These are phyloP conservation scores for Noturus placidus DNA, from an alignment of 2,113 vertebrate genomes.

Conservation along the genomic window DNA sequence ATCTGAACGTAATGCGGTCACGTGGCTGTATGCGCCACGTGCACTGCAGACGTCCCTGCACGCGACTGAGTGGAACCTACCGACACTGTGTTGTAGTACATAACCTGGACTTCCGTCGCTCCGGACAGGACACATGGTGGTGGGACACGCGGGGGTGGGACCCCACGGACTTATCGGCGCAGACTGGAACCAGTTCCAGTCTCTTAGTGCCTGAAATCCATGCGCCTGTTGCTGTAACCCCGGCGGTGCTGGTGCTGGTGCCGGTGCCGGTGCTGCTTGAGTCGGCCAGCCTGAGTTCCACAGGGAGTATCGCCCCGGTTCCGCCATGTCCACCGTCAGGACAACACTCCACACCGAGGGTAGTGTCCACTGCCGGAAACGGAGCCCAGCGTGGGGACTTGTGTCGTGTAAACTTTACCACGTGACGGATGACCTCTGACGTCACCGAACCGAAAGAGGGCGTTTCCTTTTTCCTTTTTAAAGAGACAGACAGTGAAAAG, in stretches of 20 bases:
- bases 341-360: no score
- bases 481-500: no score
- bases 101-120: not conserved
- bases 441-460: not conserved
- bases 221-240: constrained; percentile 40
- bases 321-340: constrained; percentile 56
- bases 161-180: constrained; percentile 25
- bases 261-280: constrained; percentile 16
- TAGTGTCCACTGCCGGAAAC: no score
- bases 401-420: not conserved
- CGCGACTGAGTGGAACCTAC: not conserved
- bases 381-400: not conserved
- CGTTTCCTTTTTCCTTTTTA: not conserved
- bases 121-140: not conserved
- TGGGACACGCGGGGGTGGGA: not conserved
- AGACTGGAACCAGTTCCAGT: constrained; percentile 42
- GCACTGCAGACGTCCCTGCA: not conserved
- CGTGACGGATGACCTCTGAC: not conserved
- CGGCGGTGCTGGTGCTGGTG: constrained; percentile 38
- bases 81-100: not conserved
- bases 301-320: constrained; percentile 59
- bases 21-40: not conserved
- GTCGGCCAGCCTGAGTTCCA: constrained; percentile 62
- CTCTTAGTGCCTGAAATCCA: constrained; percentile 47
- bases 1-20: not conserved